phyloP scores from a whole-genome alignment of 2,888 invertebrate species.

The Papilio elwesi region DNA sequence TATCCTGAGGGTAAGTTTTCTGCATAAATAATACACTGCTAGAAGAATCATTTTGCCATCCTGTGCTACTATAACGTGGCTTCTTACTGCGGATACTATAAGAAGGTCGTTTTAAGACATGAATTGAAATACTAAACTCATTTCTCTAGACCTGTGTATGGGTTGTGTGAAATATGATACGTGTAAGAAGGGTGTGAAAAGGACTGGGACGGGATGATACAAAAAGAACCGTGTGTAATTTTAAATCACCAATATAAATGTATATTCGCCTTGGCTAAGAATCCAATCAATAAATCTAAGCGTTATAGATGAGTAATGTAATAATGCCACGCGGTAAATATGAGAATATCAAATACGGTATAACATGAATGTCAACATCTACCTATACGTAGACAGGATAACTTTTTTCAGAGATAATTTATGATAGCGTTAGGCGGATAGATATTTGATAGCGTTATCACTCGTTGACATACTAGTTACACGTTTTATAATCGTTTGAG shows the following conservation, averaged over 20 bases:
- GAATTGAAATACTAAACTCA: too few relatives aligned
- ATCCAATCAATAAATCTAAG: too few relatives aligned
- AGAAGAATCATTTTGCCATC: background rate
- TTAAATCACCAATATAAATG: too few relatives aligned
- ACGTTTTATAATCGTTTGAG: background rate
- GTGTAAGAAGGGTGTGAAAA: too few relatives aligned
- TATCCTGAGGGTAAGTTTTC: conserved; percentile 86
- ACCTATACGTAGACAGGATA: background rate
- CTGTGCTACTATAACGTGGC: too few relatives aligned
- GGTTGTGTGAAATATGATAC: too few relatives aligned
- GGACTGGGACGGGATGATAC: too few relatives aligned
- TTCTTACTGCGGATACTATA: too few relatives aligned
- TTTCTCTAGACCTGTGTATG: too few relatives aligned
- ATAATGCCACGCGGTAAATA: background rate
- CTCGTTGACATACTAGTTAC: conserved; percentile 10
- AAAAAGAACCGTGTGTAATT: too few relatives aligned
- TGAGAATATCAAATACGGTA: background rate
- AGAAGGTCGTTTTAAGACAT: too few relatives aligned
- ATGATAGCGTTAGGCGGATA: background rate
- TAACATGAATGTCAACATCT: background rate
- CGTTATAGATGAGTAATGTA: background rate
- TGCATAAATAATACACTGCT: background rate
- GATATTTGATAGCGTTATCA: conserved; percentile 9
- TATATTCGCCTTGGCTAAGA: too few relatives aligned
- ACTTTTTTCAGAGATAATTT: conserved; percentile 6